Conservation (phyloP, 2,113 vertebrate genomes). For the Oreamnos americanus region DNA sequence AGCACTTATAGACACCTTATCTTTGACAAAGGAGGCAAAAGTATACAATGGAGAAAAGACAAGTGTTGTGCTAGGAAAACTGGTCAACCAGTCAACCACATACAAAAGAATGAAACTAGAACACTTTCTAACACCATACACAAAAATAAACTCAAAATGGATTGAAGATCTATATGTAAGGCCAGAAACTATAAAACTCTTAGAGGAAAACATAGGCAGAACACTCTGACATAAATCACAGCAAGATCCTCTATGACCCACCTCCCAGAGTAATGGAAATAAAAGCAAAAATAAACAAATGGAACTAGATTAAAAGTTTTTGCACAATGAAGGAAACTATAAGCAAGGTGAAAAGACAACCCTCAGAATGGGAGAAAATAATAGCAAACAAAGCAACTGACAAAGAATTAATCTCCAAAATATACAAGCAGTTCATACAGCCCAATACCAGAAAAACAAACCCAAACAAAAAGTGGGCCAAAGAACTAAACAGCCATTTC, state of each 20-base stretch:
- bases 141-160: background rate
- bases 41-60: background rate
- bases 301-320: background rate
- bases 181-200: background rate
- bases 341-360: background rate
- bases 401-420: background rate
- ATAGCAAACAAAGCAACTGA: background rate
- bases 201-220: background rate
- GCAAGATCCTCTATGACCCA: too few relatives aligned
- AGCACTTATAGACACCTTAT: background rate
- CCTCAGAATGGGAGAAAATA: background rate
- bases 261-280: too few relatives aligned
- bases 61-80: background rate
- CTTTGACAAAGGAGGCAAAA: background rate
- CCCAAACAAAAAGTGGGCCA: background rate
- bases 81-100: background rate
- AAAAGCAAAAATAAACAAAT: background rate
- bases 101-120: background rate
- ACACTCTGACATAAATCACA: background rate
- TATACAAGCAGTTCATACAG: background rate
- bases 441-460: background rate
- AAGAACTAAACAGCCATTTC: background rate
- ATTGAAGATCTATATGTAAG: background rate
- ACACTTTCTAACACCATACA: background rate
- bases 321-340: background rate